Conservation (phyloP, 2,113 vertebrate species). For the Leptosomus discolor region DNA sequence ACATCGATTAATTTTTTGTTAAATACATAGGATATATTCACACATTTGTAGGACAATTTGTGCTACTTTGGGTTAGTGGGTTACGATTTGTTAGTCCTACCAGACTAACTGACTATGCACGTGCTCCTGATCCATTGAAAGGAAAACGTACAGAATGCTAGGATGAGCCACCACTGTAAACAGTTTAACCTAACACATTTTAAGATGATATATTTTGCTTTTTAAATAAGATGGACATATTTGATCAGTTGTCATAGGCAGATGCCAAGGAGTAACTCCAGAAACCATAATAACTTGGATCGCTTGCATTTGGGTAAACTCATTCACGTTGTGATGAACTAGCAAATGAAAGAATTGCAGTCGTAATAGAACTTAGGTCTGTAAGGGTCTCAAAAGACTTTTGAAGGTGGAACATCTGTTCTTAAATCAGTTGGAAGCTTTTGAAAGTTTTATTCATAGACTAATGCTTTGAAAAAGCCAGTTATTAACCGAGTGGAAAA, state of each 20-base stretch:
- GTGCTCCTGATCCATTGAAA: not conserved
- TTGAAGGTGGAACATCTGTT: not conserved
- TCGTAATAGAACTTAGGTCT: not conserved
- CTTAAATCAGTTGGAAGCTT: not conserved
- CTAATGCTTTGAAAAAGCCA: not conserved
- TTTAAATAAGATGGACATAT: not conserved
- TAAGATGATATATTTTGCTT: not conserved
- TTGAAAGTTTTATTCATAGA: not conserved
- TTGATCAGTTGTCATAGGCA: not conserved
- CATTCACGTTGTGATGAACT: not conserved
- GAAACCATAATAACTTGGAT: not conserved
- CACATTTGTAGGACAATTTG: not conserved
- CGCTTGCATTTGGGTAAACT: not conserved
- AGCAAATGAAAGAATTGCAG: not conserved
- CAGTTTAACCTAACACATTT: not conserved
- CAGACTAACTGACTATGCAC: not conserved
- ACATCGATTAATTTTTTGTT: not conserved
- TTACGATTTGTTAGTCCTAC: not conserved
- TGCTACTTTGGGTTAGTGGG: not conserved
- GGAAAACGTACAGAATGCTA: not conserved
- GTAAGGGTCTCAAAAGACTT: not conserved
- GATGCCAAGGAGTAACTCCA: not conserved
- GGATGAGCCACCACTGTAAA: not conserved
- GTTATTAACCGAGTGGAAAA: not conserved
- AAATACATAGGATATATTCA: not conserved